Base-by-base conservation (phyloP, 2,113 vertebrate species). In the Nycticebus coucang region DNA sequence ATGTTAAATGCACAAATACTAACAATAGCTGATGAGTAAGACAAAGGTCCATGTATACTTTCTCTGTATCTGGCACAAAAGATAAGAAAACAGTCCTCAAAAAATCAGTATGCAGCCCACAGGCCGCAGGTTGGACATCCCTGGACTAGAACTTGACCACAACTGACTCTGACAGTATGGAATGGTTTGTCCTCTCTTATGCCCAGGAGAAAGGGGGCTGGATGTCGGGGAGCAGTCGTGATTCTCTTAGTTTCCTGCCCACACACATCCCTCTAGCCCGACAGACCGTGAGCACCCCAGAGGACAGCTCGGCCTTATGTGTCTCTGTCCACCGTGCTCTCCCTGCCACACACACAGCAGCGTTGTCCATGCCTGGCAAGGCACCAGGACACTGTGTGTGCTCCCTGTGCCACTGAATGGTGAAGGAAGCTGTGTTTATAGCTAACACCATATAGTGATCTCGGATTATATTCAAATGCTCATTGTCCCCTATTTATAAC, bases 181-280 rank as follows among this genome's bases (percentile, higher is more conserved):
- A 55, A 18, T 55, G 21, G 12, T 2, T 33, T n/a, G 33, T 24
- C 45, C 26, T 7, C 64, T 45, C 30, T 41, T 9, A 7, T 33
- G 28, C 30, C 28, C 30, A 53, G 62, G 66, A 21, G 11, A 62
- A 83, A 28, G 64, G 53, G 33, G 4, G 28, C 24, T 1, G 35
- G 80, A 30, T 41, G 37, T 9, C 17, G 30, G 45, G 12, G 4
- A 57, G 18, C 4, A 26, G 22, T 7, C 2, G 33, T 71, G 66
- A 28, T 12, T 72, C 30, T 18, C 50, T 72, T 26, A 33, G 3
- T 26, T 21, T 17, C 11, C 0, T 26, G 30, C 19, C 2, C 1
- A 0, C 11, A 21, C 21, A 59, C 4, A 0, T 12, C 19, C 57
- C 68, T 59, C 35, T 13, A 35, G 28, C 50, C 24, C 10, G 1